Conservation (phyloP, 2,113 vertebrate genomes). For the Rattus norvegicus region GRCr8 NC_086025.1:122685001-122685500, state of each 20-base stretch:
- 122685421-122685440: background rate
- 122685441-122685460: background rate
- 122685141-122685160: background rate
- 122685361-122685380: background rate
- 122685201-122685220: background rate
- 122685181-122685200: background rate
- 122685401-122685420: background rate
- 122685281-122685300: background rate
- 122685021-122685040: too few species aligned
- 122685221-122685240: background rate
- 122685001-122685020: too few species aligned
- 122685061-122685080: too few species aligned
- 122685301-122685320: background rate
- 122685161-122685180: background rate
- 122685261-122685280: background rate
- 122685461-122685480: background rate
- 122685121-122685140: background rate
- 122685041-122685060: too few species aligned
- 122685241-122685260: background rate
- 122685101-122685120: background rate
- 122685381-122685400: background rate
- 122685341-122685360: background rate
- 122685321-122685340: background rate
- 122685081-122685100: too few species aligned
- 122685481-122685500: background rate